Evolutionary conservation across 2,797 vertebrate genomes (phyloP).

Genomic region (Geotrypetes seraphini): DNA sequence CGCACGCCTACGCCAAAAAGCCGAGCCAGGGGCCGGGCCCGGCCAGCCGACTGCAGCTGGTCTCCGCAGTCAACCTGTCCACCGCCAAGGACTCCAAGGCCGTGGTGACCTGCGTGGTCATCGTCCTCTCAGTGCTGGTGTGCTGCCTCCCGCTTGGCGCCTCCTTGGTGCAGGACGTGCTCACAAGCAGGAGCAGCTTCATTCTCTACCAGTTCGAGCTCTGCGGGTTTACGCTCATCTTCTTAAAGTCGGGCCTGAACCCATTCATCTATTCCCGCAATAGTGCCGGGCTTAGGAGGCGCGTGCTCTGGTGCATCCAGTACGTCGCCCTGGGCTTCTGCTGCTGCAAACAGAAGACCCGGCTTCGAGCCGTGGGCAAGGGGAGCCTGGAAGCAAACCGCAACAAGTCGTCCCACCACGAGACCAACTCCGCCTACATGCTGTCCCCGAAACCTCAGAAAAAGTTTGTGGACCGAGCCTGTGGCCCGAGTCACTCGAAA

Average conservation of each 20-base stretch:
- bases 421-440: slow-evolving; percentile 90
- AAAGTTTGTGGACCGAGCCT: slow-evolving; percentile 82
- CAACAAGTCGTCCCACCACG: slow-evolving; percentile 94
- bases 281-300: slow-evolving; percentile 81
- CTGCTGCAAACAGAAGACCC: slow-evolving; percentile 85
- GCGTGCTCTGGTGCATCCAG: slow-evolving; percentile 78
- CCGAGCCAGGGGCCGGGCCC: slow-evolving; percentile 39
- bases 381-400: slow-evolving; percentile 88
- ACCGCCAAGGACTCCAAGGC: slow-evolving; percentile 85
- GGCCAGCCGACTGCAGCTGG: slow-evolving; percentile 67
- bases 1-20: slow-evolving; percentile 53
- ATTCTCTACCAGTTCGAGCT: slow-evolving; percentile 89
- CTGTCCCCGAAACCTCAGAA: slow-evolving; percentile 85
- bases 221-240: slow-evolving; percentile 86
- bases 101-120: slow-evolving; percentile 80
- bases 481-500: slow-evolving; percentile 81
- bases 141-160: slow-evolving; percentile 89
- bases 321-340: slow-evolving; percentile 64
- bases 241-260: slow-evolving; percentile 91
- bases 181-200: slow-evolving; percentile 67
- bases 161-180: slow-evolving; percentile 74
- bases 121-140: slow-evolving; percentile 81
- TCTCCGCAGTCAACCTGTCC: slow-evolving; percentile 75
- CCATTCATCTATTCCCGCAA: slow-evolving; percentile 95
- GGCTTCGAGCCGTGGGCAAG: slow-evolving; percentile 82